Evolutionary conservation across 2,797 vertebrate genomes (phyloP), one percentile per base, ranked within the genome.

Genomic region (Nyctalus aviator): DNA sequence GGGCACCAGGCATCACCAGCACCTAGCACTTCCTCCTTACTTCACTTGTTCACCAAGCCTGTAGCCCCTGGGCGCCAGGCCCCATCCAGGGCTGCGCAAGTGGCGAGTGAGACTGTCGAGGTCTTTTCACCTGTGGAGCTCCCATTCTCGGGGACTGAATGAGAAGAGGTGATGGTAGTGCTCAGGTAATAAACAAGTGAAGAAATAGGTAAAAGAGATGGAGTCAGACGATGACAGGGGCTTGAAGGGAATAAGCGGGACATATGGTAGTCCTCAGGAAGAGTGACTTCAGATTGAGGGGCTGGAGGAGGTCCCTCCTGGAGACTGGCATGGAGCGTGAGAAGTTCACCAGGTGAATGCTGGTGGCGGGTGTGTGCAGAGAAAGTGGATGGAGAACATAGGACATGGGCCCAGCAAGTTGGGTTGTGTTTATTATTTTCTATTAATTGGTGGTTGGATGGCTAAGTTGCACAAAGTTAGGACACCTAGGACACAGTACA

Each of bases 221-320:
- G 9, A 50, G 21, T 72, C 23, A 37, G 62, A 71, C 6, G 23
- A 37, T n/a, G 55, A 66, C 12, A 50, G 8, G n/a, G 17, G 8
- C 21, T 77, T 41, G 41, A 11, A 79, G 62, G 55, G 68, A 68
- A 68, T 53, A 44, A 35, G 15, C 2, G 1, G 27, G 5, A 69
- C 0, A 11, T 27, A 23, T 18, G 30, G 15, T 1, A 73, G 46
- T 68, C 13, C 9, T 18, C 0, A 1, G 25, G 27, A 41, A 48
- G 10, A 71, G 9, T 37, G 13, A 7, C 53, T 90, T 62, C 44
- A 27, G 27, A 62, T 0, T 7, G 5, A 0, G 0, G 4, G n/a
- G 13, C 18, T 66, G n/a, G 59, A n/a, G 21, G 82, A 41, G 4
- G 11, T 5, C 20, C 46, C 23, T 0, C 46, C 23, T 0, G 46